Evolutionary conservation across 2,888 invertebrate species (phyloP), one percentile per base, ranked within the genome.

Genomic region (Chrysina gloriosa): DNA sequence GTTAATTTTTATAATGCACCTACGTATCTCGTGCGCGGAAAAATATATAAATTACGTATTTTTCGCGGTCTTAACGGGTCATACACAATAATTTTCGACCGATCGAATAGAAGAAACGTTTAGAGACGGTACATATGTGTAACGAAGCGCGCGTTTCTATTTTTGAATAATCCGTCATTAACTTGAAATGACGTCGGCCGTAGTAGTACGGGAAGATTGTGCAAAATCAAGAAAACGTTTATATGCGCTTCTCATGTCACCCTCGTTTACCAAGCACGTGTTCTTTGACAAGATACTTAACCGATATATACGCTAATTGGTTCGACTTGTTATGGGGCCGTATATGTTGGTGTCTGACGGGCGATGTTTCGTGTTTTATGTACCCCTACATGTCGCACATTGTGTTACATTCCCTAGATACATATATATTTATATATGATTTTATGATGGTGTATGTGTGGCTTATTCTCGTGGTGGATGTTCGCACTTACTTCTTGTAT

Each of bases 401-500:
- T 31, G 7, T 31, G 31, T 31, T 31, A 31, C 31, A 31, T 31
- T 31, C n/a, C 7, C 36, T 36, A n/a, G 14, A n/a, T n/a, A 2
- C 11, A 5, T 0, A 7, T 36, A 1, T 36, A 45, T n/a, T n/a
- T n/a, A n/a, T 52, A 25, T 63, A 47, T 63, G 16, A n/a, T 27
- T n/a, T 56, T 6, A 11, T 19, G 19, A 9, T 31, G 52, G 52
- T 52, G 52, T 52, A 31, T 16, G 52, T 52, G 52, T 31, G 3
- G 31, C 31, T 31, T 29, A 29, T 52, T 25, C 21, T 42, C 58
- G 23, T 36, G 21, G 36, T 52, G 31, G 31, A 52, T 65, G 56
- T 47, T 58, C 48, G 64, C 58, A 82, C 88, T 88, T 88, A 90
- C 90, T 88, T 90, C 90, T 86, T 90, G 87, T 83, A 90, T 90